phyloP scores from a whole-genome alignment of 2,888 invertebrate species.

The Salticus scenicus region DNA sequence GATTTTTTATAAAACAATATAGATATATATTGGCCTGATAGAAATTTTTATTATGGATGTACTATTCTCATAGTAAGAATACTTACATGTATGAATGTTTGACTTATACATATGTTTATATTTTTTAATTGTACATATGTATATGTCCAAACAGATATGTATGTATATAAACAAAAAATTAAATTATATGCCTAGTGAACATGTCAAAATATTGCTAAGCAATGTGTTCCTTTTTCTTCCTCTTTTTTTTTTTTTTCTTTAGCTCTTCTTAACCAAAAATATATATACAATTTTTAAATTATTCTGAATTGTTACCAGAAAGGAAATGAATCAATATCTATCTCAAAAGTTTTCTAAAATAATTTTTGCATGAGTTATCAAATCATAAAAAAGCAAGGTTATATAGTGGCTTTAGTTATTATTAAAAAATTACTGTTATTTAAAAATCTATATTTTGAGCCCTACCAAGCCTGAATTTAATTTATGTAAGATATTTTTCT shows the following conservation, averaged over 20 bases:
- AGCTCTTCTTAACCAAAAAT: too few relatives aligned
- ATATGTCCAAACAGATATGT: not conserved
- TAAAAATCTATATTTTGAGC: constrained; percentile 17
- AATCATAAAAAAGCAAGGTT: too few relatives aligned
- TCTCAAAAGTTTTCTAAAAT: too few relatives aligned
- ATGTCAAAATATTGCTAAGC: not conserved
- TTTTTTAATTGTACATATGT: not conserved
- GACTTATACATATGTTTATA: not conserved
- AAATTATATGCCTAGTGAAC: too few relatives aligned
- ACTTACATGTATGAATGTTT: not conserved
- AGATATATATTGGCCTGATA: not conserved
- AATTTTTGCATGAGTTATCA: too few relatives aligned
- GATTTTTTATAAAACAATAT: not conserved
- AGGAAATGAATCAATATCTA: not conserved
- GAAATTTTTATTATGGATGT: not conserved
- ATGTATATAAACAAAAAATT: not conserved
- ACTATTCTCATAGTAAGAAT: not conserved
- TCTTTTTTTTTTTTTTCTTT: too few relatives aligned
- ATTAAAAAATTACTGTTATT: too few relatives aligned
- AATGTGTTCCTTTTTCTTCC: too few relatives aligned
- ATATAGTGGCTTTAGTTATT: too few relatives aligned
- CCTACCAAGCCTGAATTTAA: constrained; percentile 54
- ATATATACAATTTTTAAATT: too few relatives aligned
- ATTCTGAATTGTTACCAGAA: not conserved
- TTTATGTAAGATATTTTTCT: constrained; percentile 24